Base-by-base conservation (phyloP, 2,797 vertebrate species). In the Acipenser transmontanus region DNA sequence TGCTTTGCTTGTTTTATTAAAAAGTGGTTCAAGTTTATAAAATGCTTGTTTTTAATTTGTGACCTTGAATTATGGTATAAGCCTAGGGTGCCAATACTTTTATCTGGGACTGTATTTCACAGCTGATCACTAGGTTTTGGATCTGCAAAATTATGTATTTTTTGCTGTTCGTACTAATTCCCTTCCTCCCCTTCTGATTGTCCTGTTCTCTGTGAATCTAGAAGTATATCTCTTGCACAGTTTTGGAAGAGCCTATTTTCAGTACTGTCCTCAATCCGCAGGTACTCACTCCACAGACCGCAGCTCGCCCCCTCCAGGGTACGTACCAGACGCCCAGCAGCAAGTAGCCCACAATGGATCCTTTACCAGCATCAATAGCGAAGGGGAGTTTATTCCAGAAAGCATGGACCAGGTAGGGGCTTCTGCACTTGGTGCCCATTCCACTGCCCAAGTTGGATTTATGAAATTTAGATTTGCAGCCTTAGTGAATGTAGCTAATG, bases 301-400 rank as follows among this genome's bases (percentile, higher is more conserved):
- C 79, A 98, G 94, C 81, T 99, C 97, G 6, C 97, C 97, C 70
- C 97, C 97, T 62, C 97, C 97, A 1, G 97, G 97, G 60, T 99
- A 99, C 88, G 98, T 99, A 85, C 97, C 97, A 12, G 97, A 98
- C 67, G 96, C 92, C 61, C 89, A 97, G 56, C 95, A 98, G 81
- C 95, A 99, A 68, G 94, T 95, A 72, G 97, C 95, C 67, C 87
- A 94, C 75, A 98, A 99, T 66, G 97, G 97, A 64, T 99, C 97
- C 63, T 99, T 98, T 78, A 99, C 97, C 77, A 99, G 97, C 89
- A 98, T 99, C 84, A 96, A 97, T 87, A 99, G 97, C 60, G 97
- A 99, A 79, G 97, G 97, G 11, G 97, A 99, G 81, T 99, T 99
- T 81, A 99, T 99, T 74, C 97, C 97, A 10, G 97, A 99, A 87